Evolutionary conservation across 1,140 invertebrate genomes (phyloP), one percentile per base, ranked within the genome.

Genomic region (Arctopsyche grandis): DNA sequence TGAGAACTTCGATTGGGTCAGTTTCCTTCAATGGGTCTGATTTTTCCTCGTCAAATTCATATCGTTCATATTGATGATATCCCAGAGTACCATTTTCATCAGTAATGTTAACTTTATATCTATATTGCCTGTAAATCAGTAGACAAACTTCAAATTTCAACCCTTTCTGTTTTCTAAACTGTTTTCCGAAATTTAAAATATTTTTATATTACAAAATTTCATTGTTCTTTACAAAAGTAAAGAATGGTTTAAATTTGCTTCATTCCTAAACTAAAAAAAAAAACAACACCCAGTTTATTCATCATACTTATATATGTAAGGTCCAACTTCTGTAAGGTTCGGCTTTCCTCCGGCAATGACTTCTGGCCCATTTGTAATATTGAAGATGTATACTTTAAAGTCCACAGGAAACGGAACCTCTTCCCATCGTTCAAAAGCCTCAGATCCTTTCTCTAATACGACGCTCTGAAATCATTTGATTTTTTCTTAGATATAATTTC

Each of bases 351-450:
- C 92, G 12, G 88, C 84, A 71, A 89, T 84, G 38, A 95, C 90
- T 83, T 92, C 92, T 0, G 88, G 84, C 0, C 91, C 89, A 88
- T 96, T 96, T 4, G 90, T 91, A 0, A 94, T 86, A 84, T 95
- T 93, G 84, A 95, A 95, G 77, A 95, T 89, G 83, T 93, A 94
- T 43, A 94, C 89, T 85, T 92, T 91, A 77, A 91, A 91, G 56
- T 86, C 86, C 7, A 92, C 83, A 1, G 90, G 88, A 78, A 92
- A 87, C 0, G 91, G 91, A 66, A 90, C 79, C 66, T 89, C 88
- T 16, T 88, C 83, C 85, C 90, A 92, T 69, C 89, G 86, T 70
- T 88, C 86, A 21, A 87, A 87, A 46, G 90, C 85, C 43, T 89
- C 86, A 12, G 86, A 87, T 9, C 87, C 86, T 83, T 88, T 85